Evolutionary conservation across 2,797 vertebrate genomes (phyloP).

Genomic region (Lithobates sylvaticus): DNA sequence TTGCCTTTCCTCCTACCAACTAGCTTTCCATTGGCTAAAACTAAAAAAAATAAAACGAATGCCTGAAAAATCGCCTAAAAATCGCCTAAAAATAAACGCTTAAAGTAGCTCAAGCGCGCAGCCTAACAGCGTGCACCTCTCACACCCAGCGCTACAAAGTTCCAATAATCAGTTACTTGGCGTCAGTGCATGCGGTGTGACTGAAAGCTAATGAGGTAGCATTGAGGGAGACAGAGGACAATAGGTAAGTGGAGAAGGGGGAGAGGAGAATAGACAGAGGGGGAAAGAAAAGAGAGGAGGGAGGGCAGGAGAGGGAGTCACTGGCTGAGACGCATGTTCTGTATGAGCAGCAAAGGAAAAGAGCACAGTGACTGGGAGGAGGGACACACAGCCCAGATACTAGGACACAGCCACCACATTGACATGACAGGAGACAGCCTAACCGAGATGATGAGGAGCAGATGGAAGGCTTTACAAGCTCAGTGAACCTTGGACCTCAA

Average conservation of each 20-base stretch:
- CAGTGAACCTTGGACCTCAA: conserved; percentile 53
- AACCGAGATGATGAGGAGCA: conserved; percentile 31
- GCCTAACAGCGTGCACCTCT: too few species aligned
- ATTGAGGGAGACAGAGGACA: neutral
- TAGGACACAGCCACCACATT: conserved; percentile 29
- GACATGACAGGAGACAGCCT: conserved; percentile 9
- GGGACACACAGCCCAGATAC: conserved; percentile 20
- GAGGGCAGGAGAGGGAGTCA: conserved; percentile 51
- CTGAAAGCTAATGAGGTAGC: neutral
- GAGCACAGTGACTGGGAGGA: conserved; percentile 49
- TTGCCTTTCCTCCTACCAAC: too few species aligned
- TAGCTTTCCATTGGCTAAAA: too few species aligned
- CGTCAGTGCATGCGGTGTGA: neutral
- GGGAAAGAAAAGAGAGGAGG: conserved; percentile 47
- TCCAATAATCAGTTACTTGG: neutral
- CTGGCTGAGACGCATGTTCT: conserved; percentile 51
- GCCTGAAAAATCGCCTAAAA: too few species aligned
- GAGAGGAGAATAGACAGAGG: conserved; percentile 23
- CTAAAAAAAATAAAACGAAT: too few species aligned
- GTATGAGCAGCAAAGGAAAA: conserved; percentile 55
- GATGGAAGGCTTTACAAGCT: conserved; percentile 18
- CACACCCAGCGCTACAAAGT: too few species aligned
- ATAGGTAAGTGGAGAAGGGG: conserved; percentile 22
- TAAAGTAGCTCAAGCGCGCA: too few species aligned
- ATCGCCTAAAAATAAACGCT: too few species aligned